Percentiles rank a stretch among this genome's conserved stretches.
phyloP scores from a whole-genome alignment of 2,888 invertebrate species.

The Galerucella calmariensis region DNA sequence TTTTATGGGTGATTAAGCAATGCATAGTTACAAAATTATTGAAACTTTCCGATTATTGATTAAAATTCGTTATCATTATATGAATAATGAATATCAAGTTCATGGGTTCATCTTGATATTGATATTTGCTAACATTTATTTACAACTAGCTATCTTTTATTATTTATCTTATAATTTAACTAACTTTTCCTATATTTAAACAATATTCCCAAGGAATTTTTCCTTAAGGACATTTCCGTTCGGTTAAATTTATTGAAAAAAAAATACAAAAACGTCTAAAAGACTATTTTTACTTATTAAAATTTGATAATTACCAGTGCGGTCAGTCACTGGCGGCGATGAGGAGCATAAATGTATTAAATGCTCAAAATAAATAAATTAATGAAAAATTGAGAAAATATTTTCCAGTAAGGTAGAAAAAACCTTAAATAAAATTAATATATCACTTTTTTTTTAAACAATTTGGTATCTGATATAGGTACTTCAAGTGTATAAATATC shows the following conservation, averaged over 20 bases:
- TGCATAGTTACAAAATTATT: background rate
- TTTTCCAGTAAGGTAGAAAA: no score
- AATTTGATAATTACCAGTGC: no score
- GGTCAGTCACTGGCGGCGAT: no score
- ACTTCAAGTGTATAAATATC: no score
- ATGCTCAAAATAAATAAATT: no score
- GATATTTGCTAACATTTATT: conserved; percentile 21
- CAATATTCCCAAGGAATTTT: background rate
- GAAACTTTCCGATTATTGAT: conserved; percentile 5
- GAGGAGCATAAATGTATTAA: no score
- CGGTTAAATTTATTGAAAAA: background rate
- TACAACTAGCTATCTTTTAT: conserved; percentile 19
- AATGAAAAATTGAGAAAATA: no score
- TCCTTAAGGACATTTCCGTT: background rate
- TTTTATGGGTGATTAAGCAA: background rate
- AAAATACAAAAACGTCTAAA: background rate
- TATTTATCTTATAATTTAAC: background rate
- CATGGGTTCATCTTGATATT: conserved; percentile 25
- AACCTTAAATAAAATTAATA: no score
- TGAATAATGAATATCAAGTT: conserved; percentile 25
- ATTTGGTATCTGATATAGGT: no score
- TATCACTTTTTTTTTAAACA: no score
- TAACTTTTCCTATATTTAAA: background rate
- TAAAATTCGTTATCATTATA: conserved; percentile 1
- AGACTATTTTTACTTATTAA: no score